These are phyloP conservation scores for Malachius bipustulatus DNA, from an alignment of 2,888 invertebrate species.

Conservation along the genomic window DNA sequence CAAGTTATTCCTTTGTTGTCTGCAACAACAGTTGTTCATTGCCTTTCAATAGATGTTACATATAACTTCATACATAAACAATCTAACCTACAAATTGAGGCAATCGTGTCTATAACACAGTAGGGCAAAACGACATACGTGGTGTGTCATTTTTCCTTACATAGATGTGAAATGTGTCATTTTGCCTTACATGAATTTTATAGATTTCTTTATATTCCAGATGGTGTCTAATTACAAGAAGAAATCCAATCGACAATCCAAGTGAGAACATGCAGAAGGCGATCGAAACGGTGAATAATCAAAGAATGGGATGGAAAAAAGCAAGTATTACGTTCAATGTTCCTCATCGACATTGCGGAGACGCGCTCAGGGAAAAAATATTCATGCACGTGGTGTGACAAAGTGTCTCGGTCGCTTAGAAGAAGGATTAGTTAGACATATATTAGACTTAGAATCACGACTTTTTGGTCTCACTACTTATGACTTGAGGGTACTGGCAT, in stretches of 20 bases:
- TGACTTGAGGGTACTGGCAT: conserved; percentile 1
- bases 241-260: too few relatives aligned
- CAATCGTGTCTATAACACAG: neutral
- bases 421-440: neutral
- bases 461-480: conserved; percentile 1
- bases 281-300: neutral
- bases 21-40: neutral
- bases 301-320: conserved; percentile 1
- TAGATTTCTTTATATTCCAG: too few relatives aligned
- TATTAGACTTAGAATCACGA: conserved; percentile 3
- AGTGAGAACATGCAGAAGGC: conserved; percentile 1
- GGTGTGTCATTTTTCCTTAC: conserved; percentile 1
- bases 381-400: conserved; percentile 1
- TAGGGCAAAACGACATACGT: neutral
- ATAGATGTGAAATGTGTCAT: neutral
- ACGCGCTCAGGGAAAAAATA: conserved; percentile 2
- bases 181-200: conserved; percentile 1
- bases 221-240: too few relatives aligned
- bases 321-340: neutral
- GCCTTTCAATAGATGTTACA: conserved; percentile 1
- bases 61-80: neutral
- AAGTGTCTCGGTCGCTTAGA: conserved; percentile 1
- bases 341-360: conserved; percentile 2
- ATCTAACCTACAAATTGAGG: neutral
- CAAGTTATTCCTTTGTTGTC: conserved; percentile 1